phyloP scores from a whole-genome alignment of 2,797 vertebrate genomes.

The Atherinosoma microstoma region DNA sequence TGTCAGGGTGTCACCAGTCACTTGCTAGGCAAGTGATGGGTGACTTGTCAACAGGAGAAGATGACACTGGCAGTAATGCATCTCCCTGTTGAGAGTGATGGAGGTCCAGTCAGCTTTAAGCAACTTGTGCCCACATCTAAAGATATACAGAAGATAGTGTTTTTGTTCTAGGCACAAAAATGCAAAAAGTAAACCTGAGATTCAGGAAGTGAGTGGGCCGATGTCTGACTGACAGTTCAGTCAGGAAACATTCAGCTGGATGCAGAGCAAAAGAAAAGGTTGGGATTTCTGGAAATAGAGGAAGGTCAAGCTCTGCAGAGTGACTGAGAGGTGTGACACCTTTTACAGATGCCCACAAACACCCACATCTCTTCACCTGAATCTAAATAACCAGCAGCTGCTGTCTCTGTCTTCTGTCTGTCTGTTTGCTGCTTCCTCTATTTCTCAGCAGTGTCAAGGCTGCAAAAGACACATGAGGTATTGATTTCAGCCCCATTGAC shows the following conservation, averaged over 20 bases:
- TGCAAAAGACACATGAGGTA: constrained; percentile 53
- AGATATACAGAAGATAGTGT: background rate
- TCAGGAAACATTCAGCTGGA: constrained; percentile 40
- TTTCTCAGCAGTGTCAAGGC: constrained; percentile 47
- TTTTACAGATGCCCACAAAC: constrained; percentile 40
- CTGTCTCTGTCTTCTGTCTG: constrained; percentile 34
- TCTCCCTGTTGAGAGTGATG: constrained; percentile 27
- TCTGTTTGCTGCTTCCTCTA: constrained; percentile 44
- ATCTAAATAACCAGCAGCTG: constrained; percentile 48
- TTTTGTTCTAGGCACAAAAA: constrained; percentile 16
- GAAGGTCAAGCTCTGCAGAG: constrained; percentile 24
- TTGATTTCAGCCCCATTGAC: constrained; percentile 49
- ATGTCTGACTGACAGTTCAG: constrained; percentile 54
- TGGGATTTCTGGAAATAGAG: constrained; percentile 24
- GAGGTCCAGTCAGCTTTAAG: constrained; percentile 34
- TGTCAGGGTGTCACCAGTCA: constrained; percentile 65
- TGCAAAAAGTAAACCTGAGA: constrained; percentile 19
- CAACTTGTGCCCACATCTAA: background rate
- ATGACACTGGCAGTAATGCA: constrained; percentile 39
- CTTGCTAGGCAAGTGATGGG: constrained; percentile 28
- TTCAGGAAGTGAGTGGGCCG: constrained; percentile 26
- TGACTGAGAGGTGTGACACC: constrained; percentile 34
- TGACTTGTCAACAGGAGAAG: constrained; percentile 45
- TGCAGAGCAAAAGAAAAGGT: constrained; percentile 18
- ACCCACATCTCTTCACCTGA: constrained; percentile 36